Conservation (phyloP, 2,888 invertebrate species). For the Stenodema calcarata region DNA sequence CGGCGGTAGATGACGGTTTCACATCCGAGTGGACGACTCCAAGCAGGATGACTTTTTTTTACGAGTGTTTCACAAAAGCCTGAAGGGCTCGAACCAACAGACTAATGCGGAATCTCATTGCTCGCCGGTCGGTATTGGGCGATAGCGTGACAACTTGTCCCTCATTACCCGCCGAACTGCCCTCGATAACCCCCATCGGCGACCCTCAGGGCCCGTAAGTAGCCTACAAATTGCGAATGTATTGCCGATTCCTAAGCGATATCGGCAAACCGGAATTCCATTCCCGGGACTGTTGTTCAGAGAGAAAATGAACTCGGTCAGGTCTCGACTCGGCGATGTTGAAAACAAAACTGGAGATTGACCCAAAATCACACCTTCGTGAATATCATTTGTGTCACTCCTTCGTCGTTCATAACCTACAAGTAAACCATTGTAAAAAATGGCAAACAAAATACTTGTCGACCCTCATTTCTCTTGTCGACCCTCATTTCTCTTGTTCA, state of each 20-base stretch:
- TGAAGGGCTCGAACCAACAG: neutral
- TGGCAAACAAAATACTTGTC: too few relatives aligned
- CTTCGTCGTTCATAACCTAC: too few relatives aligned
- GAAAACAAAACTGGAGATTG: too few relatives aligned
- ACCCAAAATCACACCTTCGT: too few relatives aligned
- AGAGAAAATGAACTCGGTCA: too few relatives aligned
- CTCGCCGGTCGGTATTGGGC: neutral
- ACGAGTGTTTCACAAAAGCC: neutral
- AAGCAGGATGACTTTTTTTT: neutral
- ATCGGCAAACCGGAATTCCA: neutral
- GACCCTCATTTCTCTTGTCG: too few relatives aligned
- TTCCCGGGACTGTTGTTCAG: neutral
- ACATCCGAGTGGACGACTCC: neutral
- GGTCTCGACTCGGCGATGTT: too few relatives aligned
- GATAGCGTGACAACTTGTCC: constrained; percentile 1
- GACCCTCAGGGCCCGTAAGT: neutral
- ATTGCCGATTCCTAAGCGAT: neutral
- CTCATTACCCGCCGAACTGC: neutral
- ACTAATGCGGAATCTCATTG: neutral
- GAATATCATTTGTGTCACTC: too few relatives aligned
- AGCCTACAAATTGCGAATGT: neutral
- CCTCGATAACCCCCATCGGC: neutral
- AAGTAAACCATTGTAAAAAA: too few relatives aligned
- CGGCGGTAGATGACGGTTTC: neutral
- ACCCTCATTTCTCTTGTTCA: too few relatives aligned